These are phyloP conservation scores for Schizopygopsis pylzovi DNA, from an alignment of 2,797 vertebrate species.

Conservation along the genomic window DNA sequence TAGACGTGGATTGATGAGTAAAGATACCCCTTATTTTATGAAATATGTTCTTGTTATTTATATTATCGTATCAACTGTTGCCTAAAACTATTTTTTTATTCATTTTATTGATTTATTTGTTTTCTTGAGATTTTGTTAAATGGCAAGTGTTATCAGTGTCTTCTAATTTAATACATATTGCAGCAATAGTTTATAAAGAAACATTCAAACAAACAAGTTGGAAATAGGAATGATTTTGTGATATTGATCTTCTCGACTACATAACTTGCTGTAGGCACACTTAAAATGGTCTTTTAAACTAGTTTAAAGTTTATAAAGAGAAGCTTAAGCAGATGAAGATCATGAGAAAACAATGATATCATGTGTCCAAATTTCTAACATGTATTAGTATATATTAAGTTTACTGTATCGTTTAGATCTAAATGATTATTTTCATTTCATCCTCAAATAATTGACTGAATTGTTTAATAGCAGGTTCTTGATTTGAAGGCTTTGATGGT, in stretches of 20 bases:
- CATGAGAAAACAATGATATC: neutral
- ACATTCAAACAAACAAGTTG: neutral
- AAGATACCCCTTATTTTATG: too few relatives aligned
- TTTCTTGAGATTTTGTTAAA: neutral
- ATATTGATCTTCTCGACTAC: neutral
- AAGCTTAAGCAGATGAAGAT: neutral
- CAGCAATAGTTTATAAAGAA: neutral
- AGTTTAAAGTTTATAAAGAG: neutral
- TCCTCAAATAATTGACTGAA: neutral
- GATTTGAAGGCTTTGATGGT: constrained; percentile 1
- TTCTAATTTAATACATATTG: neutral
- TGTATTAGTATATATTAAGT: neutral
- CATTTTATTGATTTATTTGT: too few relatives aligned
- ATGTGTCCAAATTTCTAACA: neutral
- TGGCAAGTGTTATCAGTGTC: neutral
- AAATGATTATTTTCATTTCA: neutral
- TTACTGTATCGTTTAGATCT: neutral
- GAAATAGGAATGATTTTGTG: neutral
- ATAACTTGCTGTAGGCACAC: neutral
- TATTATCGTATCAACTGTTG: too few relatives aligned
- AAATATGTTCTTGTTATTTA: too few relatives aligned
- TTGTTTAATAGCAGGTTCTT: constrained; percentile 2
- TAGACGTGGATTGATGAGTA: too few relatives aligned
- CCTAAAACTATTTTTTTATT: too few relatives aligned
- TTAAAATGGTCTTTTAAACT: neutral